Evolutionary conservation across 1,140 invertebrate genomes (phyloP), one percentile per base, ranked within the genome.

Genomic region (Aricia agestis): DNA sequence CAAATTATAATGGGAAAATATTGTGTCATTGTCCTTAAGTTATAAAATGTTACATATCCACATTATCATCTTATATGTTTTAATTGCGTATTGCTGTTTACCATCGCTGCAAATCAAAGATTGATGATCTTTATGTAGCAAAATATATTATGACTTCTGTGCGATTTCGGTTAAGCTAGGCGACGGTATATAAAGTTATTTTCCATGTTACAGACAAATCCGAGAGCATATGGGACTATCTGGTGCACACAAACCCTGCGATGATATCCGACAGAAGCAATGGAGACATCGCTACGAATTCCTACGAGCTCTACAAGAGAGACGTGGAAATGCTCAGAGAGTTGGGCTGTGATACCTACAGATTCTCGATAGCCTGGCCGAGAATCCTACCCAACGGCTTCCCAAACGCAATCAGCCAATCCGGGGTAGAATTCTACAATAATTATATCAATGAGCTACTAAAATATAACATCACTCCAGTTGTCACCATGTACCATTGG

Each of bases 351-450:
- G 80, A 90, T 65, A 79, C 79, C 70, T 94, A 94, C 76, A 89
- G 94, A 2, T 94, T 95, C 79, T 95, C 94, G 0, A 82, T 95
- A 68, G 93, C 94, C 13, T 95, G 95, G 94, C 74, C 93, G 0
- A 84, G 94, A 72, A 86, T 94, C n/a, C 72, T 94, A 2, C 93
- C 93, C 5, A 83, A 84, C 66, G 94, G 94, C 45, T 89, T 84
- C 25, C 32, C 84, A 0, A 87, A 92, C 67, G 52, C 86, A 17
- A 80, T 94, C 6, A 94, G 93, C 76, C 75, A 88, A 75, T 79
- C 75, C 11, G 92, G 92, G 6, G 42, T 93, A 0, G 72, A 88
- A 36, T 94, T 94, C 75, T 95, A 95, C 81, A 92, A 93, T 69
- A 89, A 92, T 42, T 78, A 94, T 1, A 93, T 94, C 42, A 74